These are phyloP conservation scores for Rafetus swinhoei DNA, from an alignment of 2,113 vertebrate species.

Conservation along the genomic window DNA sequence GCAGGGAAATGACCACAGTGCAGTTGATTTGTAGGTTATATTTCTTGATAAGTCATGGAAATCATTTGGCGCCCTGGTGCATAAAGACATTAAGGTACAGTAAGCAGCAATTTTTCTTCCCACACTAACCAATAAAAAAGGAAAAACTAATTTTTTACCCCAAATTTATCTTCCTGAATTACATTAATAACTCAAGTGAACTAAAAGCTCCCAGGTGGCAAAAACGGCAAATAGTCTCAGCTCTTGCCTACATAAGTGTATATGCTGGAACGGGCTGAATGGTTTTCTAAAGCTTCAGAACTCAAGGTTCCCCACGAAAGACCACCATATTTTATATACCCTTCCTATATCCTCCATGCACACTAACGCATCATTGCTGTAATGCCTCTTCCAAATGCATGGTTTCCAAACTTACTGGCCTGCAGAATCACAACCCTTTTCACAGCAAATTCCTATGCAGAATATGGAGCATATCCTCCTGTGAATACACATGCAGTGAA, in stretches of 20 bases:
- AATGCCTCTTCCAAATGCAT: not conserved
- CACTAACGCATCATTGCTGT: not conserved
- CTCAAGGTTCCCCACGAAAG: not conserved
- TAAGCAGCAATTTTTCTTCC: not conserved
- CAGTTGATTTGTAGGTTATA: not conserved
- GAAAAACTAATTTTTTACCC: not conserved
- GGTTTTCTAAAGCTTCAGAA: not conserved
- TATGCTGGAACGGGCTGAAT: not conserved
- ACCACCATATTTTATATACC: not conserved
- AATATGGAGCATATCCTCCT: not conserved
- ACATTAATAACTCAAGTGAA: not conserved
- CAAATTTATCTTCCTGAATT: constrained; percentile 5
- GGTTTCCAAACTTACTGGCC: not conserved
- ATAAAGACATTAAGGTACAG: not conserved
- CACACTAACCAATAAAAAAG: not conserved
- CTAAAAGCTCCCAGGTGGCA: not conserved
- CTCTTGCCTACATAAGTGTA: not conserved
- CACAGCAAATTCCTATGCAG: not conserved
- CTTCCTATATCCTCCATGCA: not conserved
- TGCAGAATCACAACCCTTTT: not conserved
- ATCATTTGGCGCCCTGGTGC: not conserved
- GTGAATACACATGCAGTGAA: not conserved
- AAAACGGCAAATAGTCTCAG: not conserved
- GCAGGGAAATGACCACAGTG: not conserved
- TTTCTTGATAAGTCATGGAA: not conserved